phyloP scores from a whole-genome alignment of 2,797 vertebrate species.

The Garrulus glandarius region DNA sequence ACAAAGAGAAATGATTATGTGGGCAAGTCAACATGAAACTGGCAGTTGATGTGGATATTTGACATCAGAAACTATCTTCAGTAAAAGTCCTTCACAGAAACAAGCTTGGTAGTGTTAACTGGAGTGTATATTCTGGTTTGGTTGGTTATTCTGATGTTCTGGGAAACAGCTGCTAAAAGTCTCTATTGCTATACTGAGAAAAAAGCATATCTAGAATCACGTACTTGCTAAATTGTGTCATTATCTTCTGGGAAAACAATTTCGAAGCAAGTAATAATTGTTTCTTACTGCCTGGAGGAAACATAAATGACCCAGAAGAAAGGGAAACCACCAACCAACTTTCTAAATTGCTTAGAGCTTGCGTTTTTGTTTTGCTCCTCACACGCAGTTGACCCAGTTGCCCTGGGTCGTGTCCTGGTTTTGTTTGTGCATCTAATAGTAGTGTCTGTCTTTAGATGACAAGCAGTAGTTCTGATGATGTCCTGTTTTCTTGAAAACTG shows the following conservation, averaged over 20 bases:
- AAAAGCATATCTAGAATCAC: not conserved
- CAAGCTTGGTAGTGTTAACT: not conserved
- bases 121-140: not conserved
- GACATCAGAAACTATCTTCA: not conserved
- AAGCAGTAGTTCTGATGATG: not conserved
- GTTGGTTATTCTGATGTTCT: not conserved
- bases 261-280: not conserved
- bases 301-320: constrained; percentile 18
- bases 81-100: not conserved
- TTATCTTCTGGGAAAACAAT: not conserved
- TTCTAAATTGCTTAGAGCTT: not conserved
- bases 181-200: not conserved
- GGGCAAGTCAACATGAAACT: not conserved
- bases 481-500: not conserved
- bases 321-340: not conserved
- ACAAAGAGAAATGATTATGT: not conserved
- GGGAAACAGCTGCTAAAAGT: not conserved
- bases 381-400: not conserved
- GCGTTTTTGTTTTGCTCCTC: not conserved
- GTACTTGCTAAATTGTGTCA: not conserved
- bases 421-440: not conserved
- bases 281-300: not conserved
- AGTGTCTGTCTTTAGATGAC: not conserved
- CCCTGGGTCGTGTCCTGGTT: not conserved
- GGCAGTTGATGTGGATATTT: not conserved